Conservation (phyloP, 2,797 vertebrate species). For the Gallinago solitaria region DNA sequence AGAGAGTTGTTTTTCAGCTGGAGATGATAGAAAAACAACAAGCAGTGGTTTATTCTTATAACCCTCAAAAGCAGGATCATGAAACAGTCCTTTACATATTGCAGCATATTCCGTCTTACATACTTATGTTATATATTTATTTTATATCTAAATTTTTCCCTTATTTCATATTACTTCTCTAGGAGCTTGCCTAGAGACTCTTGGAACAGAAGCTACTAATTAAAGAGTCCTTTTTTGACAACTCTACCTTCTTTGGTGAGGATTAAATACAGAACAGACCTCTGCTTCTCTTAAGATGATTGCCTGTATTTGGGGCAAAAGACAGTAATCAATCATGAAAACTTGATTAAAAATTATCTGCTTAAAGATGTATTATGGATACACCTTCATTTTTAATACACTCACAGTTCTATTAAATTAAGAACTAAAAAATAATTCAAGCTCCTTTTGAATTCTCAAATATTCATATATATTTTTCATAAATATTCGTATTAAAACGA, state of each 20-base stretch:
- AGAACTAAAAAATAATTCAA: neutral
- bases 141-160: neutral
- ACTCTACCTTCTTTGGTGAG: neutral
- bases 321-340: neutral
- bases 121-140: too few species aligned
- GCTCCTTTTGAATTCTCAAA: neutral
- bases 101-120: neutral
- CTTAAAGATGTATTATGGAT: neutral
- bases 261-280: neutral
- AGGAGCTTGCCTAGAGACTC: neutral
- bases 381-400: neutral
- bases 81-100: neutral
- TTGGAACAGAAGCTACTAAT: neutral
- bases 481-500: neutral
- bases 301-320: neutral
- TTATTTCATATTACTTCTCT: neutral
- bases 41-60: neutral
- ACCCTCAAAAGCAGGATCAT: neutral
- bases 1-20: slow-evolving; percentile 5
- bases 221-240: neutral
- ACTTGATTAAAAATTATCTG: neutral
- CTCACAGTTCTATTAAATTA: neutral
- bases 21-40: neutral
- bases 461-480: slow-evolving; percentile 13
- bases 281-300: neutral